Base-by-base conservation (phyloP, 2,888 invertebrate species). In the Acrobeloides nanus region DNA sequence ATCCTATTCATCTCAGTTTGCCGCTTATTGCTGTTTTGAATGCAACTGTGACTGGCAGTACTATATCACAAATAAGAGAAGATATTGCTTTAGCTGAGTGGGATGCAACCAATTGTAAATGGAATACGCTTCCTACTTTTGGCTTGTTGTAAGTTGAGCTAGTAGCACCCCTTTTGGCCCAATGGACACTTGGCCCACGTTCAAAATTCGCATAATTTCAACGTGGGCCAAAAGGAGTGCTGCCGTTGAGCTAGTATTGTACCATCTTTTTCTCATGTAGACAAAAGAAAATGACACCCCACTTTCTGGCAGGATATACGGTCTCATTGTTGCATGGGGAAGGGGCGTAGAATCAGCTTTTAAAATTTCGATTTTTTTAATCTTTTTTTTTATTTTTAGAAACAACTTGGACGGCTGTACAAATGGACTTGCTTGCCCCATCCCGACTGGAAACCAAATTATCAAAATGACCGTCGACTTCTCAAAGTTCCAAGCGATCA, bases 141-240 rank as follows among this genome's bases (percentile, higher is more conserved):
- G 63, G 62, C 29, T 45, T 64, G 17, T 41, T 64, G 51, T 57
- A 31, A 55, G 59, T 54, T n/a, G n/a, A n/a, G n/a, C n/a, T n/a
- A n/a, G n/a, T n/a, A n/a, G n/a, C n/a, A n/a, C n/a, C n/a, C n/a
- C n/a, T n/a, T n/a, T n/a, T n/a, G n/a, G n/a, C n/a, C n/a, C n/a
- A n/a, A n/a, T n/a, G n/a, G n/a, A n/a, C n/a, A n/a, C n/a, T n/a
- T n/a, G n/a, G n/a, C n/a, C n/a, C n/a, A n/a, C n/a, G n/a, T n/a
- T n/a, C n/a, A n/a, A n/a, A n/a, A n/a, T n/a, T n/a, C n/a, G n/a
- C n/a, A n/a, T n/a, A n/a, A n/a, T n/a, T n/a, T n/a, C n/a, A n/a
- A n/a, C n/a, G n/a, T n/a, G n/a, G n/a, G n/a, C n/a, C n/a, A n/a
- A n/a, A n/a, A n/a, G n/a, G n/a, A n/a, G n/a, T n/a, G n/a, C n/a